Conservation (phyloP, 1,140 invertebrate genomes). For the Rhizoglyphus robini region DNA sequence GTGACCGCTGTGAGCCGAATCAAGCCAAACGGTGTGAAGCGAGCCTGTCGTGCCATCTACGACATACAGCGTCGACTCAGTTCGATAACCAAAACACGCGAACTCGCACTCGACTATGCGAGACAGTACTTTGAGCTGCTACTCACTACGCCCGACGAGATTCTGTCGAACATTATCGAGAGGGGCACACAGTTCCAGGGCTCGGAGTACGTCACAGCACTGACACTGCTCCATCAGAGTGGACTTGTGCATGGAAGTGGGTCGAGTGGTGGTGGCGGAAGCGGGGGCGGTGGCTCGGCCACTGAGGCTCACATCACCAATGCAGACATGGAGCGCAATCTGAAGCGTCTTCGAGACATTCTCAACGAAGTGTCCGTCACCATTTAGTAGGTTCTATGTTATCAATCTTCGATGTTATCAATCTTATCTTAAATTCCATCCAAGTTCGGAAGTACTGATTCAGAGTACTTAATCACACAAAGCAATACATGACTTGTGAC, state of each 20-base stretch:
- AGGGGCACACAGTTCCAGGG: slow-evolving; percentile 67
- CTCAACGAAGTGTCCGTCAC: slow-evolving; percentile 50
- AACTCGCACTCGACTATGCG: slow-evolving; percentile 71
- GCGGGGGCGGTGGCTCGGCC: slow-evolving; percentile 28
- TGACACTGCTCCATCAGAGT: slow-evolving; percentile 53
- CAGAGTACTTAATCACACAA: neutral
- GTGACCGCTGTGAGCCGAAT: slow-evolving; percentile 62
- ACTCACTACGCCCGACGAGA: slow-evolving; percentile 69
- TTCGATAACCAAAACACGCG: slow-evolving; percentile 64
- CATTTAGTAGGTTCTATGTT: slow-evolving; percentile 31
- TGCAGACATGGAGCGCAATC: slow-evolving; percentile 35
- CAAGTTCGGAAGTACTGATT: neutral
- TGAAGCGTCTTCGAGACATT: slow-evolving; percentile 50
- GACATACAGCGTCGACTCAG: slow-evolving; percentile 69
- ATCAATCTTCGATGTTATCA: neutral
- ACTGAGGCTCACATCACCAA: slow-evolving; percentile 25
- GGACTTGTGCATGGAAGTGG: neutral
- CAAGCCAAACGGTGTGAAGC: slow-evolving; percentile 61
- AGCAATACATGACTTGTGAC: neutral
- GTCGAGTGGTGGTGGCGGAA: neutral
- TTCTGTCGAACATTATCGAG: slow-evolving; percentile 62
- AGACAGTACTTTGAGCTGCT: slow-evolving; percentile 77
- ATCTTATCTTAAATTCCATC: neutral
- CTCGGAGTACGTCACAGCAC: slow-evolving; percentile 67
- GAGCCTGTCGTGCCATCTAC: slow-evolving; percentile 72